Conservation (phyloP, 2,888 invertebrate species). For the Lasioglossum leucozonium region DNA sequence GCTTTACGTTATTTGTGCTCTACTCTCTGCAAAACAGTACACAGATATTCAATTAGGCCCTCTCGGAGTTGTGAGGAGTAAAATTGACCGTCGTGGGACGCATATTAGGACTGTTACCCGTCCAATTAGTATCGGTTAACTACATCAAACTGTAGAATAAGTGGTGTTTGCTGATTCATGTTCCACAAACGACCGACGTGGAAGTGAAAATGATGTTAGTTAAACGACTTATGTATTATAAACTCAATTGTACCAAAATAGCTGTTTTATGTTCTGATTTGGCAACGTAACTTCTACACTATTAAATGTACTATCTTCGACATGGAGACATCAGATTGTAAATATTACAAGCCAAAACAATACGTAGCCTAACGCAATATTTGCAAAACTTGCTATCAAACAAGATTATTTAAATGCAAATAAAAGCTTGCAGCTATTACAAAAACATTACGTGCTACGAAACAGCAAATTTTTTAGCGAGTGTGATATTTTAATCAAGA, state of each 20-base stretch:
- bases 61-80: slow-evolving; percentile 6
- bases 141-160: slow-evolving; percentile 8
- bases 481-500: background rate
- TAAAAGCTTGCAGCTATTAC: too few species aligned
- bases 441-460: background rate
- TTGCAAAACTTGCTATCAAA: background rate
- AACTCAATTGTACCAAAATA: background rate
- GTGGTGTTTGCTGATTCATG: background rate
- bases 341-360: background rate
- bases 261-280: background rate
- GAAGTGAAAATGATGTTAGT: background rate
- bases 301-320: background rate
- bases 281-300: background rate
- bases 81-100: slow-evolving; percentile 10
- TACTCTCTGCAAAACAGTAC: background rate
- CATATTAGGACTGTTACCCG: slow-evolving; percentile 6
- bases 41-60: slow-evolving; percentile 5
- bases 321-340: too few species aligned
- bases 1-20: background rate
- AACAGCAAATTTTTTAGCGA: background rate
- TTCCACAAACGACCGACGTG: slow-evolving; percentile 1
- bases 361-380: background rate
- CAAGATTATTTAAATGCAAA: background rate
- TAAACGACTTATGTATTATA: background rate
- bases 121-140: slow-evolving; percentile 9